Percentiles rank a stretch among this genome's conserved stretches.
These are phyloP conservation scores for Polyploca ridens DNA, from an alignment of 2,888 invertebrate genomes.

Conservation along the genomic window DNA sequence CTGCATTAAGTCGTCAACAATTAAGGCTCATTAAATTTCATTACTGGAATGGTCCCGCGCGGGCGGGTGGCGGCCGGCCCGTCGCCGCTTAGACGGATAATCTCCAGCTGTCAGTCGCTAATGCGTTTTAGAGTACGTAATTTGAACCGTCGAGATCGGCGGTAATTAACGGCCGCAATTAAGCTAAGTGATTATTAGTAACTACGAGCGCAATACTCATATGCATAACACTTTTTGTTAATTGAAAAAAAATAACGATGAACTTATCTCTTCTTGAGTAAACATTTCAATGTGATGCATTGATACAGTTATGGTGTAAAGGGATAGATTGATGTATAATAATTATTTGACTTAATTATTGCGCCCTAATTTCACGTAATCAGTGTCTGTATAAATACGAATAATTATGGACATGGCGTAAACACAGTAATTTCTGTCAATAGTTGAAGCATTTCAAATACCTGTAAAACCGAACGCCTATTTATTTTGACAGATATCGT, in stretches of 20 bases:
- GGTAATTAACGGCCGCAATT: constrained; percentile 83
- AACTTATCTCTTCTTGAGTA: constrained; percentile 1
- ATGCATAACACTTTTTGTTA: constrained; percentile 38
- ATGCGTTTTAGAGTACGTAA: constrained; percentile 85
- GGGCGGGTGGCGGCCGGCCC: constrained; percentile 52
- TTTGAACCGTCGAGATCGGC: constrained; percentile 83
- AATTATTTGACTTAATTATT: no score
- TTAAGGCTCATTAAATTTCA: constrained; percentile 84
- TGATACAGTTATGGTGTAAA: background rate
- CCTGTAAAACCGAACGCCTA: no score
- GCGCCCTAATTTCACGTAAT: no score
- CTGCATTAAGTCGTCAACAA: constrained; percentile 82
- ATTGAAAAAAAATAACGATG: constrained; percentile 5
- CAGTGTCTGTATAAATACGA: no score
- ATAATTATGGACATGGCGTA: no score
- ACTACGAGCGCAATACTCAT: constrained; percentile 62
- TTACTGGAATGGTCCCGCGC: constrained; percentile 72
- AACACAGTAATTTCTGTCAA: no score
- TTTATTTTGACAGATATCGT: no score
- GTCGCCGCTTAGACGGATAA: constrained; percentile 82
- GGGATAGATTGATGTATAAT: no score
- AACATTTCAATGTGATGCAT: constrained; percentile 10
- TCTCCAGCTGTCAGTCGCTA: constrained; percentile 83
- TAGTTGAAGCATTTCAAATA: no score
- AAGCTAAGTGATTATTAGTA: constrained; percentile 83